Evolutionary conservation across 2,888 invertebrate species (phyloP).

Genomic region (Cremastobaeus sp.): DNA sequence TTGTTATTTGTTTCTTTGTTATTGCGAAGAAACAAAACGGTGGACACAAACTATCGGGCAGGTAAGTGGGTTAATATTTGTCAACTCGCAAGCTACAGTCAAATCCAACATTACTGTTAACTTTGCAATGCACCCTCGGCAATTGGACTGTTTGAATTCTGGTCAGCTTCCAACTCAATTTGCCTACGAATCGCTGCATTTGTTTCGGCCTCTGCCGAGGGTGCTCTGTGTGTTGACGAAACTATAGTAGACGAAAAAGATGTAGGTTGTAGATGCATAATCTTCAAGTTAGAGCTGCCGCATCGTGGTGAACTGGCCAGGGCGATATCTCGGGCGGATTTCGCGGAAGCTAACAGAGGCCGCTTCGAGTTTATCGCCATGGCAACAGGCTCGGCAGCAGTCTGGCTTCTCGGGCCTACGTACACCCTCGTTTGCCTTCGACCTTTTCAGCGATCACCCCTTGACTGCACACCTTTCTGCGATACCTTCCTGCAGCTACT

Average conservation of each 20-base stretch:
- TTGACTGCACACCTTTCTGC: constrained; percentile 32
- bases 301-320: constrained; percentile 14
- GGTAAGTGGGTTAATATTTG: no score
- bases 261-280: constrained; percentile 5
- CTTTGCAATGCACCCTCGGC: no score
- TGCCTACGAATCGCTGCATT: background rate
- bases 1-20: no score
- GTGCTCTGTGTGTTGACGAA: no score
- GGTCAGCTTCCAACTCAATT: constrained; percentile 24
- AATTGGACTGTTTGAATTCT: constrained; percentile 1
- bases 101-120: no score
- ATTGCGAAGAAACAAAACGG: no score
- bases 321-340: constrained; percentile 30
- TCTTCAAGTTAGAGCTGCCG: constrained; percentile 19
- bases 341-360: constrained; percentile 42
- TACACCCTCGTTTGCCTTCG: constrained; percentile 53
- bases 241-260: constrained; percentile 1
- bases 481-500: constrained; percentile 15
- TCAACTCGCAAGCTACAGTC: no score
- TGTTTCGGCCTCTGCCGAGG: background rate
- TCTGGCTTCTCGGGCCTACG: constrained; percentile 40
- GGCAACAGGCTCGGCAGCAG: constrained; percentile 67
- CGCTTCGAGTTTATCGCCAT: constrained; percentile 68
- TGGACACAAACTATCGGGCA: no score
- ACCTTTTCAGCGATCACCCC: constrained; percentile 45